Percentiles rank a stretch among this genome's conserved stretches.
phyloP scores from a whole-genome alignment of 2,113 vertebrate genomes.

The Castor canadensis region DNA sequence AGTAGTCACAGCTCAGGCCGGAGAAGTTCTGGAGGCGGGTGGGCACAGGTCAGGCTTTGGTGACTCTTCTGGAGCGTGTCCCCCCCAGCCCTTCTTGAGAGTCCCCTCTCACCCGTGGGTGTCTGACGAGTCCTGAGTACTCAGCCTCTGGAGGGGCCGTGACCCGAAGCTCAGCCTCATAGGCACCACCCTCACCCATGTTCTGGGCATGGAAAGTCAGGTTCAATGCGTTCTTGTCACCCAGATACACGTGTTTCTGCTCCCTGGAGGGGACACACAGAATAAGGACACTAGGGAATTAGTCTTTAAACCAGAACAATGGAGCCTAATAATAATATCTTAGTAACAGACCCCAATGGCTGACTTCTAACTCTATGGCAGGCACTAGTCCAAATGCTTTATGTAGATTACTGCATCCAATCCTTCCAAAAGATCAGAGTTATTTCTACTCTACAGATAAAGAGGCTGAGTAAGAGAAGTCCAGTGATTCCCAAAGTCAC shows the following conservation, averaged over 20 bases:
- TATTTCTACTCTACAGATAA: background rate
- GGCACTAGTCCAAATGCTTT: background rate
- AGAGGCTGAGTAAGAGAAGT: background rate
- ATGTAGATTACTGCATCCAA: background rate
- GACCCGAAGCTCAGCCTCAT: constrained; percentile 93
- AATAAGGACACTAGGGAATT: background rate
- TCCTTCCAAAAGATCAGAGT: background rate
- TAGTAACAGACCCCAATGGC: background rate
- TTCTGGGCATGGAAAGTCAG: constrained; percentile 92
- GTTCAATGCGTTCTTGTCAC: constrained; percentile 91
- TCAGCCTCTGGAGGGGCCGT: constrained; percentile 90
- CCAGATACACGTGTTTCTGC: constrained; percentile 89
- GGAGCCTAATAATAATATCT: background rate
- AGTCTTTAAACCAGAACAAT: background rate
- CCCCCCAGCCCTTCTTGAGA: background rate
- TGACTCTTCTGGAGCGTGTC: no score
- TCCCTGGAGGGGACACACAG: constrained; percentile 81
- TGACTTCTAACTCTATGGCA: background rate
- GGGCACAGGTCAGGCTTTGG: background rate
- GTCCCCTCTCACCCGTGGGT: constrained; percentile 87
- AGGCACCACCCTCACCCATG: constrained; percentile 92
- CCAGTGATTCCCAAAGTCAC: background rate
- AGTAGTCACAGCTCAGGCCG: constrained; percentile 91
- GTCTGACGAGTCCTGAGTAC: constrained; percentile 91
- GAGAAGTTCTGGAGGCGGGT: constrained; percentile 86